Base-by-base conservation (phyloP, 2,888 invertebrate species). In the Cosmorhoe ocellata region DNA sequence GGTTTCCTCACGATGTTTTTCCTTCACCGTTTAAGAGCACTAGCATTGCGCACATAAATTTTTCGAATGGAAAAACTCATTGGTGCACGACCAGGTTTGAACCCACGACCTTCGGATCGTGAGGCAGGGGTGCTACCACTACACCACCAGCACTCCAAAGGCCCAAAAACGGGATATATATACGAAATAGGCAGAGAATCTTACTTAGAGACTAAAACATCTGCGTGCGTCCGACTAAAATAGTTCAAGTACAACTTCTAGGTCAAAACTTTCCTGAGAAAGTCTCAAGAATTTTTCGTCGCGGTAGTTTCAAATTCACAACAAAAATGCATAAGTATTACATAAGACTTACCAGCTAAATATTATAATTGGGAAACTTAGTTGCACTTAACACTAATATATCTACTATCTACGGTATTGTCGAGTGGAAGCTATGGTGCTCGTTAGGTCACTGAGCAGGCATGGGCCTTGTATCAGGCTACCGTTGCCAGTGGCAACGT, bases 401-500 rank as follows among this genome's bases (percentile, higher is more conserved):
- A 58, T 63, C 56, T 66, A 47, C 37, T 63, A 61, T 61, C 65
- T 68, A 69, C 56, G 59, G 62, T 78, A 79, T 76, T 76, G 74
- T 76, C 72, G 61, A 61, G 58, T 80, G 77, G 79, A 82, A 79
- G 81, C 67, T 68, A 66, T 57, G 55, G 70, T 63, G 66, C 72
- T 76, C 81, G 83, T 74, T 74, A 74, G 76, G 64, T 74, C 66
- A 67, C 74, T 73, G 69, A 67, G 70, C 66, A 73, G 74, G 74
- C 73, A 74, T 69, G 73, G 74, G 74, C 68, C 75, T 71, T 82
- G 83, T 87, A 79, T 85, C 71, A 76, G 74, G 75, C 81, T 78
- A 72, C 77, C 77, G 89, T 90, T 88, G 88, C 87, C 76, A 65
- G 61, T 79, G 83, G 80, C 89, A 83, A 89, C 89, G 81, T 73